Evolutionary conservation across 2,888 invertebrate genomes (phyloP), one percentile per base, ranked within the genome.

Genomic region (Pedicia rivosa): DNA sequence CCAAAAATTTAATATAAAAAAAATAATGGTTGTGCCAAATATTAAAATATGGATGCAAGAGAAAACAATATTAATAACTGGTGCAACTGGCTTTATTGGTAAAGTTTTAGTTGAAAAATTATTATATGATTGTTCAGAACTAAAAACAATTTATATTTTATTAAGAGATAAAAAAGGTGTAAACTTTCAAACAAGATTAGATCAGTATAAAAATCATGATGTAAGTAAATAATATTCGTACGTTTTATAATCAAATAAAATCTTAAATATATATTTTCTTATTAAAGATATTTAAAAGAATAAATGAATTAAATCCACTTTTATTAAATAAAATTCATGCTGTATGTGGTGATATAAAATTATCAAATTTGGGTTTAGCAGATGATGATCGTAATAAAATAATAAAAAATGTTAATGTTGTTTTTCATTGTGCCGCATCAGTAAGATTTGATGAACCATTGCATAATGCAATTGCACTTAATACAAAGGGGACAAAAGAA

Each of bases 341-440:
- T 9, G 35, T 44, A 3, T 20, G 12, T 19, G 44, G 43, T 14
- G 39, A 41, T 34, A 19, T 45, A 10, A 19, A n/a, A 5, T 14
- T 36, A 20, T 8, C 17, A 7, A 26, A 26, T 4, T 24, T 43
- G 13, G 40, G 28, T 9, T 14, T 43, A 24, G 38, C 20, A 24
- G 30, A 35, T 8, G 29, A 37, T 12, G 41, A 45, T 40, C 16
- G 25, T 13, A 22, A 29, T 5, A 3, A 19, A 8, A 26, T 46
- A 9, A 32, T 24, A 8, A 26, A 36, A n/a, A 37, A 44, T 17
- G 55, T 65, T 10, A 46, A 61, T 35, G 49, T 68, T 32, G 62
- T 70, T 8, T 63, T 70, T 47, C 68, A 70, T 49, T 63, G 64
- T 43, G 69, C 68, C 10, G 69, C 69, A 7, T 66, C 66, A 5